Evolutionary conservation across 2,797 vertebrate species (phyloP), one percentile per base, ranked within the genome.

Genomic region (Ctenopoma kingsleyae): DNA sequence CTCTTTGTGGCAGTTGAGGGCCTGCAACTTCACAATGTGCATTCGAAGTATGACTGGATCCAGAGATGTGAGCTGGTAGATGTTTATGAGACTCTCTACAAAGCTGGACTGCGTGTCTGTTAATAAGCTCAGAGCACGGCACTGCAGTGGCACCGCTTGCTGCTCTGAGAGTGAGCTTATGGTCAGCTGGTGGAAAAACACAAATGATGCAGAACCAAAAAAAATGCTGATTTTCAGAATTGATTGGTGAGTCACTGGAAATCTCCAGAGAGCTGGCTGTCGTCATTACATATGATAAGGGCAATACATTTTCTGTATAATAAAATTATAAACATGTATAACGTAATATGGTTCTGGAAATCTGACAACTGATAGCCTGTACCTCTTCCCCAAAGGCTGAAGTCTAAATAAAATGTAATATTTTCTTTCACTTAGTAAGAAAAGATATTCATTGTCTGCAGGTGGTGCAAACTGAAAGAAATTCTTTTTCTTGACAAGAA

Each of bases 21-120:
- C 30, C 48, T 92, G 91, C 53, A 95, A 64, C 17, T n/a, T 68
- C 23, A 15, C 1, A 22, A 94, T 76, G 30, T 93, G 90, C 9
- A 51, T 64, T n/a, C 75, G 44, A 36, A 94, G 87, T 30, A 70
- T 23, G n/a, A 67, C 58, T 4, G 44, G 85, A 50, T 93, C 90
- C 82, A 94, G 49, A 8, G 80, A 82, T n/a, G 2, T 13, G 17
- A 95, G 90, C 4, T 91, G 86, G 76, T 93, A 95, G 67, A 93
- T 83, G 72, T 84, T 79, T 17, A 93, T 73, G 17, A 95, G 80
- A 8, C 40, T 22, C 5, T 93, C 92, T 16, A 87, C 68, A 65
- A 83, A 88, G 54, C 15, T 77, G 2, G 90, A 63, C 40, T 92
- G 90, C 9, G 61, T 54, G 16, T 93, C 91, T 0, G 71, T 80